Conservation (phyloP, 2,113 vertebrate genomes). For the Sula dactylatra region DNA sequence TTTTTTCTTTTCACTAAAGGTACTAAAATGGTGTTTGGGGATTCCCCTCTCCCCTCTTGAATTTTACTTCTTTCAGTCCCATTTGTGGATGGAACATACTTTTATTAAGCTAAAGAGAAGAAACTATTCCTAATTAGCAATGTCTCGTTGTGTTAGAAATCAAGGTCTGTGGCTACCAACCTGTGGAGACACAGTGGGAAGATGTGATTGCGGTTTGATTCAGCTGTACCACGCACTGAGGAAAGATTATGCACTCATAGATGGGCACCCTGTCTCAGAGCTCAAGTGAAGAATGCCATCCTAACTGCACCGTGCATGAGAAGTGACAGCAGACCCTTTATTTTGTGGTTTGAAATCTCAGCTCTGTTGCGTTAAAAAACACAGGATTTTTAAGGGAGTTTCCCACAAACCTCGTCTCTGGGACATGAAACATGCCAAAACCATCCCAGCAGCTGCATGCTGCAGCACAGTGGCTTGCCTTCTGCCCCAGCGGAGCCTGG, state of each 20-base stretch:
- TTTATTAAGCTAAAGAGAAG: constrained; percentile 3
- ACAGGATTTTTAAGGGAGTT: not conserved
- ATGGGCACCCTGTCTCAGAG: not conserved
- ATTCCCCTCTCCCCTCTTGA: not conserved
- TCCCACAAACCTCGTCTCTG: not conserved
- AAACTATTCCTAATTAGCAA: constrained; percentile 25
- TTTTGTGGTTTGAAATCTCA: not conserved
- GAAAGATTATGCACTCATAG: not conserved
- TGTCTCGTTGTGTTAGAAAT: constrained; percentile 10
- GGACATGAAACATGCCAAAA: not conserved
- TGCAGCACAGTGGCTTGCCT: not conserved
- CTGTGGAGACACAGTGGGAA: not conserved
- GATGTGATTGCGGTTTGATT: constrained; percentile 43
- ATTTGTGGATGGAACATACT: not conserved
- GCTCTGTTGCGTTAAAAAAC: not conserved
- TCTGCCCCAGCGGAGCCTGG: not conserved
- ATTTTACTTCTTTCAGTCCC: not conserved
- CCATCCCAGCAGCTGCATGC: not conserved
- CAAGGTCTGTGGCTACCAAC: constrained; percentile 7
- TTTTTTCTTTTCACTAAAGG: not conserved
- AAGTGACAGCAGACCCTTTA: not conserved
- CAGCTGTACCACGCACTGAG: not conserved
- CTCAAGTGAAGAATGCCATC: accelerated
- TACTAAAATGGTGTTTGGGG: not conserved
- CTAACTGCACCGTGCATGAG: not conserved